Percentiles rank a stretch among this genome's conserved stretches.
Conservation (phyloP, 2,888 invertebrate genomes). For the Heteromyza rotundicornis region DNA sequence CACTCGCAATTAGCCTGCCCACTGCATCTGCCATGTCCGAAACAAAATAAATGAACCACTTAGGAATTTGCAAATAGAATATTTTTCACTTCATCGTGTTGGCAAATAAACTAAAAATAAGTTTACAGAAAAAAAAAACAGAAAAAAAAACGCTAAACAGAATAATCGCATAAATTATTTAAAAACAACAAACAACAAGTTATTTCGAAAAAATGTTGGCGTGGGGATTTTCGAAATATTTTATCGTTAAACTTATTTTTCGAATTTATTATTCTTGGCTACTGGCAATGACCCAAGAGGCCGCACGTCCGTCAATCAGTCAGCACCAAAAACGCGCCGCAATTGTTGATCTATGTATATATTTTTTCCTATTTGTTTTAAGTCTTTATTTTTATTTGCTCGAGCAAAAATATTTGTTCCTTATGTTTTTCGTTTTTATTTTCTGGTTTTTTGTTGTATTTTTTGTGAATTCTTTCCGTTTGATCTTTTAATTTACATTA, state of each 20-base stretch:
- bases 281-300: constrained; percentile 1
- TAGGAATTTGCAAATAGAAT: neutral
- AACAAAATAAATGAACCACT: neutral
- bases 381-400: neutral
- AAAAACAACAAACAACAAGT: neutral
- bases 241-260: neutral
- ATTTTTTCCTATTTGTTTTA: neutral
- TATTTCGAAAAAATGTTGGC: neutral
- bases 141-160: too few species aligned
- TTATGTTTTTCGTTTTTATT: neutral
- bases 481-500: constrained; percentile 14
- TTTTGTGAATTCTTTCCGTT: constrained; percentile 6
- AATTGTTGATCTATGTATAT: neutral
- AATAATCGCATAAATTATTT: neutral
- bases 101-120: neutral
- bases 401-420: too few species aligned
- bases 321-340: neutral
- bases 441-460: neutral
- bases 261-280: neutral
- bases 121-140: neutral
- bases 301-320: neutral
- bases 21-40: neutral
- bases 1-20: neutral
- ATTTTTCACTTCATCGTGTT: neutral
- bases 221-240: neutral